Percentiles rank a stretch among this genome's conserved stretches.
These are phyloP conservation scores for Archips crataeganus DNA, from an alignment of 2,888 invertebrate genomes.

Conservation along the genomic window DNA sequence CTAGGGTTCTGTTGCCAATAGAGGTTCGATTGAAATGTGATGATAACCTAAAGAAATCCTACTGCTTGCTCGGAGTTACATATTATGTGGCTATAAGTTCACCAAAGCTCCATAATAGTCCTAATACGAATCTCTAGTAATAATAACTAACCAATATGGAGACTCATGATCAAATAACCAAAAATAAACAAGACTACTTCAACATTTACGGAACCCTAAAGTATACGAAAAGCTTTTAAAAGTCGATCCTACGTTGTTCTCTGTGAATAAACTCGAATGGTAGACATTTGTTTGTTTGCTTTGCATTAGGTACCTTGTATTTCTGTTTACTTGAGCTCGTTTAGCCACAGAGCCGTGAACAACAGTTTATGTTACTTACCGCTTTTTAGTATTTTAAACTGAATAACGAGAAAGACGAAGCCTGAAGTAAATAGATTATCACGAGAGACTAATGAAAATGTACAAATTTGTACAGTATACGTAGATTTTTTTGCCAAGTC, in stretches of 20 bases:
- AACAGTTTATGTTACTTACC: constrained; percentile 30
- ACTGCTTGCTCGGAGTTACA: neutral
- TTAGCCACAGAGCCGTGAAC: constrained; percentile 30
- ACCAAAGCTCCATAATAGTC: too few species aligned
- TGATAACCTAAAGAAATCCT: neutral
- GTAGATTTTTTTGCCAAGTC: neutral
- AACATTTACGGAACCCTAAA: constrained; percentile 33
- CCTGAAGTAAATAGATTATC: neutral
- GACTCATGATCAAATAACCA: neutral
- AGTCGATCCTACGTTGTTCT: constrained; percentile 36
- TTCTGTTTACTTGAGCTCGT: constrained; percentile 34
- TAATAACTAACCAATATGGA: neutral
- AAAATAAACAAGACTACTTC: neutral
- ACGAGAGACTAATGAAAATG: neutral
- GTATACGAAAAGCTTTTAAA: constrained; percentile 59
- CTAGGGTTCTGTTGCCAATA: constrained; percentile 16
- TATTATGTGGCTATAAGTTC: neutral
- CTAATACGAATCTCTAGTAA: neutral
- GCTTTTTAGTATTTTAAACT: constrained; percentile 17
- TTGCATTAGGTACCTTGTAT: constrained; percentile 41
- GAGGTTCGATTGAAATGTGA: constrained; percentile 1
- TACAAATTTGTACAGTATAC: too few species aligned
- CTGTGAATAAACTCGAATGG: constrained; percentile 39
- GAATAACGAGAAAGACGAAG: constrained; percentile 4
- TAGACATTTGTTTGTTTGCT: constrained; percentile 39